Evolutionary conservation across 1,140 invertebrate species (phyloP).

Genomic region (Drosophila takahashii): DNA sequence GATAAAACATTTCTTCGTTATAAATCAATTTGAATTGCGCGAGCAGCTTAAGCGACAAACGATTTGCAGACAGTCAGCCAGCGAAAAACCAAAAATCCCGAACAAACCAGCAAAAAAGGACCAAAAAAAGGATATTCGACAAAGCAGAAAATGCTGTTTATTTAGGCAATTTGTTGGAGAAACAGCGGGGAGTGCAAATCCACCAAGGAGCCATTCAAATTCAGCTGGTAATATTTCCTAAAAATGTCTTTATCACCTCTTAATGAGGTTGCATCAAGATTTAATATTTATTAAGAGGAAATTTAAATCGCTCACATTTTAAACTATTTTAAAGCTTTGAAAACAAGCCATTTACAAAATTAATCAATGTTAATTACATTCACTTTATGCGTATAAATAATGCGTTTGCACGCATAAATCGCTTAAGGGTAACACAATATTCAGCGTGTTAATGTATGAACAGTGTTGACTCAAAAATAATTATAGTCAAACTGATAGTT

Average conservation of each 20-base stretch:
- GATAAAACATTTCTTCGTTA: conserved; percentile 52
- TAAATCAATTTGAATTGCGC: conserved; percentile 74
- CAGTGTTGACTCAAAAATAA: neutral
- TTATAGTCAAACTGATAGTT: conserved; percentile 6
- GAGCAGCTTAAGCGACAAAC: conserved; percentile 60
- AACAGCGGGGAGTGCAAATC: neutral
- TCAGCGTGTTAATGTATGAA: conserved; percentile 9
- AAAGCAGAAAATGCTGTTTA: conserved; percentile 59
- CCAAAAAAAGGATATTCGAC: conserved; percentile 24
- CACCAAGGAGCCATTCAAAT: neutral
- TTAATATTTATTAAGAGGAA: conserved; percentile 1
- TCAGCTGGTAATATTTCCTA: neutral
- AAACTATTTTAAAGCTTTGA: neutral
- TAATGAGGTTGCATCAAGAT: neutral
- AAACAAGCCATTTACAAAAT: conserved; percentile 1
- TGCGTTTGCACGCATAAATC: neutral
- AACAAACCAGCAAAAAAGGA: conserved; percentile 14
- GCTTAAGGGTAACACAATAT: neutral
- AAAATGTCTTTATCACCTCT: conserved; percentile 8
- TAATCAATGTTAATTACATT: conserved; percentile 24
- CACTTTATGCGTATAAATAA: conserved; percentile 9
- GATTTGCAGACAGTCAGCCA: conserved; percentile 36
- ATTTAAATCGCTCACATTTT: neutral
- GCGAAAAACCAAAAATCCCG: conserved; percentile 11
- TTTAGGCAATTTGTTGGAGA: conserved; percentile 46